Evolutionary conservation across 2,797 vertebrate genomes (phyloP), one percentile per base, ranked within the genome.

Genomic region (Hydrophis major): DNA sequence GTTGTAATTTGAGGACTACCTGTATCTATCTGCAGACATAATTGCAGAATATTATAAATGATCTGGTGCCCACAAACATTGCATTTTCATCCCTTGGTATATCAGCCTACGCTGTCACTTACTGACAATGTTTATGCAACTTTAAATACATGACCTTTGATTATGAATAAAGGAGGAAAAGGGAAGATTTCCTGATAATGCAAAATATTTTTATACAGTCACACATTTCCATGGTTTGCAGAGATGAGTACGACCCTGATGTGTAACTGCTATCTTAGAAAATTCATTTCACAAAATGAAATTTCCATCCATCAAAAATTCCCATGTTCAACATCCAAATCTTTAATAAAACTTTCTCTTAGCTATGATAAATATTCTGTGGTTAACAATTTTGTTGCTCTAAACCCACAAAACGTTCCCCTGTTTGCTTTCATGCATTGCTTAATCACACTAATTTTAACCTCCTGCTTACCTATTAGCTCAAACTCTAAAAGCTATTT

Each of bases 321-420:
- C 66, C 18, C 20, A 92, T 89, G 32, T 0, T 13, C 56, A 42
- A 66, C 28, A 66, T 13, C 32, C 13, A 57, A 18, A 74, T 55
- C 42, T 25, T 66, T 50, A 50, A 32, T 63, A 74, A 22, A 50
- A 4, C 92, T 92, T 92, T 89, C 60, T 50, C 83, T 63, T 87
- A 95, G 92, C 57, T 93, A n/a, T 83, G 32, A 55, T 22, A 12
- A 63, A 28, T 10, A 25, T 56, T 88, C 27, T 89, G 93, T 61
- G 93, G 93, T 93, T 91, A 93, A 89, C 57, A 89, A 86, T 87
- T 86, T 53, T 89, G 59, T 93, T 93, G 89, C 90, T 93, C 69
- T 89, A 63, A 86, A 91, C 57, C 93, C 90, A 93, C 90, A 93
- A 61, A 91, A 60, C 4, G 86, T 89, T 91, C 47, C 56, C 69